These are phyloP conservation scores for Tinea trinotella DNA, from an alignment of 2,888 invertebrate species.

Conservation along the genomic window DNA sequence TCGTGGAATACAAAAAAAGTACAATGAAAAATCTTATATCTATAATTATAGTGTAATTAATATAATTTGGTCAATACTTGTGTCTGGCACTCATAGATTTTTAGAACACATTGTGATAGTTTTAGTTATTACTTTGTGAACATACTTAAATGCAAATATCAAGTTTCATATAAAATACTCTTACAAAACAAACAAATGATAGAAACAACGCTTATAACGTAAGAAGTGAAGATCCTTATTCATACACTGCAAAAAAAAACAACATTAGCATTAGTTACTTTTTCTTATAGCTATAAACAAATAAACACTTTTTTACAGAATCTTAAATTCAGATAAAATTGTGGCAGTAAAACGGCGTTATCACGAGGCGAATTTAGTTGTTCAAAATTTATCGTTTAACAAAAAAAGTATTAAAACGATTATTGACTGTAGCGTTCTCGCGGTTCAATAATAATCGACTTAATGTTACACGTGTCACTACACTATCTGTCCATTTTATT, in stretches of 20 bases:
- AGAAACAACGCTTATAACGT: background rate
- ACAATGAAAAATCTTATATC: background rate
- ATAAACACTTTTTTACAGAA: background rate
- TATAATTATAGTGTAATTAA: background rate
- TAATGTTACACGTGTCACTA: too few relatives aligned
- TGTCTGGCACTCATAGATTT: conserved; percentile 1
- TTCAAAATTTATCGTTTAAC: too few relatives aligned
- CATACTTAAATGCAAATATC: background rate
- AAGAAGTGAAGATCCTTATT: background rate
- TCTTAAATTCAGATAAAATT: too few relatives aligned
- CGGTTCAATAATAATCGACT: too few relatives aligned
- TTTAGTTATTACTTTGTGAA: background rate
- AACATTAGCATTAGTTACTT: background rate
- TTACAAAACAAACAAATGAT: background rate
- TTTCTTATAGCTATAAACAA: background rate
- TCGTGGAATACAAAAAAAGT: background rate
- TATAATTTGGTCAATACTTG: conserved; percentile 15
- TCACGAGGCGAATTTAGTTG: too few relatives aligned
- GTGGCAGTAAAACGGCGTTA: too few relatives aligned
- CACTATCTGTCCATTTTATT: too few relatives aligned
- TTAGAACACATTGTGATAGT: background rate
- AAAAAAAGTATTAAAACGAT: too few relatives aligned
- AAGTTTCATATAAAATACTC: background rate
- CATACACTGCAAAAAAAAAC: background rate
- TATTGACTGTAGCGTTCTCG: too few relatives aligned